Evolutionary conservation across 2,113 vertebrate genomes (phyloP), one percentile per base, ranked within the genome.

Genomic region (Pteronura brasiliensis): DNA sequence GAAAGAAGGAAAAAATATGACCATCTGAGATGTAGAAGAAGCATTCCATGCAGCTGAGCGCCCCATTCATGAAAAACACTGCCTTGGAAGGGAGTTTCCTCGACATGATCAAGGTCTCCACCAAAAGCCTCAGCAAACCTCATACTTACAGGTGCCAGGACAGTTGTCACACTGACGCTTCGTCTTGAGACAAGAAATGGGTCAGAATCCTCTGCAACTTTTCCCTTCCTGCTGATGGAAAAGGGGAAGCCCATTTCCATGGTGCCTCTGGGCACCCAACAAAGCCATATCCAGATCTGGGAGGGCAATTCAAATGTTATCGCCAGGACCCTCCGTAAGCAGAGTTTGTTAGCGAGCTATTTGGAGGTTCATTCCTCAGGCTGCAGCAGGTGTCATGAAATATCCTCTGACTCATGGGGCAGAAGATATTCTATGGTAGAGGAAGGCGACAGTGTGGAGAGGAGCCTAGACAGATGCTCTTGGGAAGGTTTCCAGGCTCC

Each of bases 341-440:
- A 36, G 12, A 18, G 61, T 49, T 81, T 71, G 42, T 36, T 49
- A 81, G 27, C 8, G 47, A 89, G 44, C 67, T 44, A 17, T 1
- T 71, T 65, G 76, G 36, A 36, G 44, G 65, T 34, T 29, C 36
- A 10, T 44, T 44, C 47, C 20, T 52, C n/a, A 57, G 29, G 31
- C 36, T 63, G 36, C 6, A 25, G 76, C 65, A 25, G 86, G 63
- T 25, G 31, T 31, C 65, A 29, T 6, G 36, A 69, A 57, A 29
- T 39, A 36, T 2, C 11, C 23, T 47, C n/a, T 23, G 6, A 47
- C 0, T 31, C 23, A 52, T 2, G 5, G 29, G 59, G 47, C 21
- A 59, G 71, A 69, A 52, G 52, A 25, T 27, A 0, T 6, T 47
- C 63, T 57, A 14, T 3, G 13, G 80, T 29, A 44, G 82, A 55